These are phyloP conservation scores for Monoplex corrugatus DNA, from an alignment of 2,888 invertebrate species.

Conservation along the genomic window DNA sequence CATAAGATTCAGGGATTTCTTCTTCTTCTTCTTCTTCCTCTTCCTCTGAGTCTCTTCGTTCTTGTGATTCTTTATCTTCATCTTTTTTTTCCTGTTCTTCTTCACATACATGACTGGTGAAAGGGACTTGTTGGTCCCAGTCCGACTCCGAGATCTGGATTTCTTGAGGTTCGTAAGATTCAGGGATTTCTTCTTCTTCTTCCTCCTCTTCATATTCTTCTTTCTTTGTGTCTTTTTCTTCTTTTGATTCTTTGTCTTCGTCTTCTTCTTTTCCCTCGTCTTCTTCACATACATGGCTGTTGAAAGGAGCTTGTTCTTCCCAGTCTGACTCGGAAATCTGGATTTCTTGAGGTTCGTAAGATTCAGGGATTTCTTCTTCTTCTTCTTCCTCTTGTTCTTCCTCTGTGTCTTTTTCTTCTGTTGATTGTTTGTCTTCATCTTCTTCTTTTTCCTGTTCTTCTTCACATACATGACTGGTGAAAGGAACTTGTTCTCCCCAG, in stretches of 20 bases:
- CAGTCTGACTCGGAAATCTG: conserved; percentile 2
- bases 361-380: conserved; percentile 11
- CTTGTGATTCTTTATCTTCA: background rate
- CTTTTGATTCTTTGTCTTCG: background rate
- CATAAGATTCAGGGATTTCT: background rate
- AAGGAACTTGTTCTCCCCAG: background rate
- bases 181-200: background rate
- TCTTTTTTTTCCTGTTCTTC: background rate
- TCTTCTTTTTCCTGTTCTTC: background rate
- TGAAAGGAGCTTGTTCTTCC: background rate
- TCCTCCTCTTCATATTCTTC: background rate
- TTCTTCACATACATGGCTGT: background rate
- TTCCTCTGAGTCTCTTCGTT: background rate
- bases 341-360: conserved; percentile 3
- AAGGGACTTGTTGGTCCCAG: background rate
- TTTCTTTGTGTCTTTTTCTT: background rate
- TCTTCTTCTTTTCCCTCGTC: background rate
- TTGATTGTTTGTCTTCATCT: background rate
- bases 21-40: background rate
- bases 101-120: background rate
- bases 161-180: conserved; percentile 11
- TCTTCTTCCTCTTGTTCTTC: background rate
- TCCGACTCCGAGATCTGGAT: background rate
- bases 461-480: background rate
- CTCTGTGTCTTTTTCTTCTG: background rate